Base-by-base conservation (phyloP, 2,797 vertebrate genomes). In the Hypotaenidia okinawae region DNA sequence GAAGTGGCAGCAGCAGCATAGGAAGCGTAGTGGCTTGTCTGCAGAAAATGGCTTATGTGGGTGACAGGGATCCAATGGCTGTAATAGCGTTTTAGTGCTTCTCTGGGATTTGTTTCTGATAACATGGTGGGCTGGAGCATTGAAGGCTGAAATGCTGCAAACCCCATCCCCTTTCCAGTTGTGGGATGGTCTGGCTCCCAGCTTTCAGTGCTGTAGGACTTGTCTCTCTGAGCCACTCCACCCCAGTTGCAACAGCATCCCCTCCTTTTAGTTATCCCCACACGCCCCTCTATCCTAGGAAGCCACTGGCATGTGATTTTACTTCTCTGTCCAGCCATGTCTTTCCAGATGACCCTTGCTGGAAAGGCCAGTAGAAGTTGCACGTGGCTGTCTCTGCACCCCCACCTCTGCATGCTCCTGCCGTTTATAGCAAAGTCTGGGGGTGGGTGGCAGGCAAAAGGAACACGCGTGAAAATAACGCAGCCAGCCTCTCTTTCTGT, bases 391-490 rank as follows among this genome's bases (percentile, higher is more conserved):
- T 49, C 83, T 43, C 82, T 64, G 18, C 45, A 47, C 6, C 70
- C 55, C 81, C 67, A 69, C 55, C 79, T 86, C 85, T 87, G 58
- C 13, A 1, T 4, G 52, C 35, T 90, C 83, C 73, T 33, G 55
- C 70, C 82, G 58, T n/a, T 72, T 33, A 8, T 73, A 88, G 75
- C 11, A 24, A 87, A 37, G 59, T 10, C 11, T 10, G 75, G 19
- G 54, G 82, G 91, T 63, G 49, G 39, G 64, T 83, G 92, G 79
- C 92, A 90, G 93, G 85, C 88, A 95, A 94, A 95, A 93, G 94
- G 55, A 89, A 52, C 47, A 47, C 17, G 17, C 32, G 16, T 16
- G 35, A 47, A 77, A 90, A 80, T 70, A 52, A 85, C 39, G 23
- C 28, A 32, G 32, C 47, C 30, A 37, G 8, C 5, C 18, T 66